These are phyloP conservation scores for Papilio machaon DNA, from an alignment of 1,140 invertebrate genomes.

Conservation along the genomic window DNA sequence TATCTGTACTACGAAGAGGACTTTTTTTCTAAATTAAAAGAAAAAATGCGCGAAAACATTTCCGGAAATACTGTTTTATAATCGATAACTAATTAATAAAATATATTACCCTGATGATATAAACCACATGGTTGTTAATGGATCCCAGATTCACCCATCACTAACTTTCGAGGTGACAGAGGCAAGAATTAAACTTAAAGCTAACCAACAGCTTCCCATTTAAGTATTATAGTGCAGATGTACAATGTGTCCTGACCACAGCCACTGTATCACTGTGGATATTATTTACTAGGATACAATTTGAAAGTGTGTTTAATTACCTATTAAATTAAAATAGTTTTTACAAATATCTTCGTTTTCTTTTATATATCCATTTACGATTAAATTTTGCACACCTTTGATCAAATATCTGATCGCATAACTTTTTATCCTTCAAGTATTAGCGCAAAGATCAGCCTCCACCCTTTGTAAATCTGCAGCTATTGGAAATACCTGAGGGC, in stretches of 20 bases:
- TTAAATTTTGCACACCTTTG: too few relatives aligned
- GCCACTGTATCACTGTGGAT: not conserved
- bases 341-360: not conserved
- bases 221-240: not conserved
- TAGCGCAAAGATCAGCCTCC: too few relatives aligned
- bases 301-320: not conserved
- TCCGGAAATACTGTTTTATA: not conserved
- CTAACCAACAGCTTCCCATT: conserved; percentile 4
- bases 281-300: not conserved
- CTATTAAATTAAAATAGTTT: not conserved
- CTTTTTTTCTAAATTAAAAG: too few relatives aligned
- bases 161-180: not conserved
- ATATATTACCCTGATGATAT: not conserved
- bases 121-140: not conserved
- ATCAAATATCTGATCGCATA: too few relatives aligned
- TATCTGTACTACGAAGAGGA: too few relatives aligned
- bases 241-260: not conserved
- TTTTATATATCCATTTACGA: too few relatives aligned
- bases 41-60: too few relatives aligned
- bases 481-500: too few relatives aligned
- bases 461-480: too few relatives aligned
- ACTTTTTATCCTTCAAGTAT: too few relatives aligned
- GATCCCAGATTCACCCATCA: not conserved
- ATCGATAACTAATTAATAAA: not conserved
- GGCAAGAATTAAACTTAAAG: not conserved